A percentile compares a stretch with the other conserved stretches of the same genome.
phyloP scores from a whole-genome alignment of 2,797 vertebrate species.

The Pseudopleuronectes americanus region DNA sequence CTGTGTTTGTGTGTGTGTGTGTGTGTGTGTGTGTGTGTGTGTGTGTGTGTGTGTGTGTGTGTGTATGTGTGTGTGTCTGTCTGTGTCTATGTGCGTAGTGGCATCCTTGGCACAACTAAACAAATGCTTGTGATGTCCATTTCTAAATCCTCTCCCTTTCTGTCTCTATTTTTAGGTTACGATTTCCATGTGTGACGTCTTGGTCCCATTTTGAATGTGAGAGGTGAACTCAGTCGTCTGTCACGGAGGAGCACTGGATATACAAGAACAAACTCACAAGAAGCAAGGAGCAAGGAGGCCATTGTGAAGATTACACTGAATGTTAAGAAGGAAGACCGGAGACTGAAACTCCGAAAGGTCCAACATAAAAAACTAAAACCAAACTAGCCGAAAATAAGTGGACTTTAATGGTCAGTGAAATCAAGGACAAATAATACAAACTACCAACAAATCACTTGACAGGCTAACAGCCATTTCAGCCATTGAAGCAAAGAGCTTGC shows the following conservation, averaged over 20 bases:
- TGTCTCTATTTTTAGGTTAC: constrained; percentile 69
- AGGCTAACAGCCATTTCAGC: neutral
- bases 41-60: constrained; percentile 35
- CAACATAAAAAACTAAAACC: constrained; percentile 5
- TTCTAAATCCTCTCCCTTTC: constrained; percentile 50
- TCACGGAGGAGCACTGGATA: constrained; percentile 12
- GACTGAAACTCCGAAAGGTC: neutral
- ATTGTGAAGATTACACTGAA: constrained; percentile 10
- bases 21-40: constrained; percentile 15
- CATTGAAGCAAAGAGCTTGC: neutral
- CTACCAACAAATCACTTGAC: neutral
- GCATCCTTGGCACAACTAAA: constrained; percentile 43
- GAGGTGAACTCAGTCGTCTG: constrained; percentile 53
- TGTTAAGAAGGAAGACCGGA: constrained; percentile 10
- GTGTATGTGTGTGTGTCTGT: neutral
- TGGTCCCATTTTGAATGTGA: constrained; percentile 54
- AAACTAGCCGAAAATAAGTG: constrained; percentile 8
- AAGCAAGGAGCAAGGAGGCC: constrained; percentile 14
- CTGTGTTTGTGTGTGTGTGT: constrained; percentile 30
- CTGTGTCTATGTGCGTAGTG: constrained; percentile 11
- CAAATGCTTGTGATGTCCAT: constrained; percentile 19
- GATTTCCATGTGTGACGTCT: constrained; percentile 51
- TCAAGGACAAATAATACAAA: neutral
- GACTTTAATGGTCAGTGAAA: neutral
- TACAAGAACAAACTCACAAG: constrained; percentile 11